Evolutionary conservation across 2,113 vertebrate genomes (phyloP).

Genomic region (Sialia sialis): DNA sequence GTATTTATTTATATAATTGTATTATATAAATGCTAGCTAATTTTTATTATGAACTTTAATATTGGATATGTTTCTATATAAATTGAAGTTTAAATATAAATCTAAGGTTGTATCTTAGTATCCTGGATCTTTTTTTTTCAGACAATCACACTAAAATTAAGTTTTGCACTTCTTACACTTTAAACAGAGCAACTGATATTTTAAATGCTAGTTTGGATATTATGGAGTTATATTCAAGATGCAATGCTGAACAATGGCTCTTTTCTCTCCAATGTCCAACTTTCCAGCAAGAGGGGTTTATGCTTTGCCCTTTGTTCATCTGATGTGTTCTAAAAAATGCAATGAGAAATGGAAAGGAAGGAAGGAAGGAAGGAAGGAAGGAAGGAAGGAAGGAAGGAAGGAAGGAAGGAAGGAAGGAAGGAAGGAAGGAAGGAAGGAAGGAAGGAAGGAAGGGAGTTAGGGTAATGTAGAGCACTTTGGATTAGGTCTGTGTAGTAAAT

Average conservation of each 20-base stretch:
- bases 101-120: background rate
- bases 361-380: background rate
- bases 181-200: background rate
- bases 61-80: background rate
- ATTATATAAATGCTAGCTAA: background rate
- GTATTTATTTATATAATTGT: background rate
- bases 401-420: background rate
- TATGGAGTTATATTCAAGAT: background rate
- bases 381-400: too few species aligned
- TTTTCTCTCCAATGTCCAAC: background rate
- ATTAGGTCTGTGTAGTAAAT: background rate
- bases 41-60: background rate
- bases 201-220: background rate
- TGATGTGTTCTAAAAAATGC: background rate
- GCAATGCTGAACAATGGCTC: background rate
- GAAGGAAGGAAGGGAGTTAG: background rate
- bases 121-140: background rate
- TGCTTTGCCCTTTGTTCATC: background rate
- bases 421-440: background rate
- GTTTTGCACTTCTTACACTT: background rate
- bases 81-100: background rate
- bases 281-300: background rate
- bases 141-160: background rate
- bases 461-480: background rate
- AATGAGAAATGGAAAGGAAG: background rate